These are phyloP conservation scores for Cantharis rustica DNA, from an alignment of 2,888 invertebrate species.

Conservation along the genomic window DNA sequence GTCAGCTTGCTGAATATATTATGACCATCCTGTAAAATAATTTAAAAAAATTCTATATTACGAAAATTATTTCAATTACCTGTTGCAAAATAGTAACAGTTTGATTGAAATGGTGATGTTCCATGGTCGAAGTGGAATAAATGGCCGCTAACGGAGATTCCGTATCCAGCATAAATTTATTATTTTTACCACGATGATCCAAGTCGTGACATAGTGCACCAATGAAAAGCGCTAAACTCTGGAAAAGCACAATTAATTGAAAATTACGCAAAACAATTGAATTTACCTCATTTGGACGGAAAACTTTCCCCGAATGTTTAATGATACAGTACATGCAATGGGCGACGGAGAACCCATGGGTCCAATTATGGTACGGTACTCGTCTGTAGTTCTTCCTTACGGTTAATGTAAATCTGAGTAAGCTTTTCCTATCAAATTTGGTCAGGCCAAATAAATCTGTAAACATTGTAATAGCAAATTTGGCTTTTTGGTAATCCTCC, in stretches of 20 bases:
- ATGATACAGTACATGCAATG: conserved; percentile 81
- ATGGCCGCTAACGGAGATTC: conserved; percentile 82
- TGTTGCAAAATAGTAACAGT: conserved; percentile 84
- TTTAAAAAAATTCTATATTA: too few species aligned
- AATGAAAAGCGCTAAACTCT: conserved; percentile 78
- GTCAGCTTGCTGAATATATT: conserved; percentile 79
- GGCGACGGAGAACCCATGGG: conserved; percentile 86
- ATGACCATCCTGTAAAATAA: conserved; percentile 73
- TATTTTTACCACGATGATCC: conserved; percentile 86
- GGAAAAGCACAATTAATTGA: conserved; percentile 39
- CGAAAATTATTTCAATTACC: conserved; percentile 50
- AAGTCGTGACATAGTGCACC: conserved; percentile 84
- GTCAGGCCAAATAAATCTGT: conserved; percentile 67
- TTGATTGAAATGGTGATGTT: conserved; percentile 89
- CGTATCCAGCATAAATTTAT: conserved; percentile 83
- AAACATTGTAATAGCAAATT: conserved; percentile 29
- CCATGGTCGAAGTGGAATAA: conserved; percentile 85
- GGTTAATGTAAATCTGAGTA: conserved; percentile 76
- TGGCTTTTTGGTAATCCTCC: conserved; percentile 72
- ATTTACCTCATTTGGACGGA: conserved; percentile 65
- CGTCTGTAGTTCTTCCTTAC: conserved; percentile 83
- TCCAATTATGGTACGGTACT: conserved; percentile 88
- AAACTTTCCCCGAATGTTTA: conserved; percentile 62
- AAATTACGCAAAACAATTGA: too few species aligned
- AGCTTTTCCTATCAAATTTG: conserved; percentile 69